Percentiles rank a stretch among this genome's conserved stretches.
Conservation (phyloP, 2,113 vertebrate species). For the Vulpes ferrilata region DNA sequence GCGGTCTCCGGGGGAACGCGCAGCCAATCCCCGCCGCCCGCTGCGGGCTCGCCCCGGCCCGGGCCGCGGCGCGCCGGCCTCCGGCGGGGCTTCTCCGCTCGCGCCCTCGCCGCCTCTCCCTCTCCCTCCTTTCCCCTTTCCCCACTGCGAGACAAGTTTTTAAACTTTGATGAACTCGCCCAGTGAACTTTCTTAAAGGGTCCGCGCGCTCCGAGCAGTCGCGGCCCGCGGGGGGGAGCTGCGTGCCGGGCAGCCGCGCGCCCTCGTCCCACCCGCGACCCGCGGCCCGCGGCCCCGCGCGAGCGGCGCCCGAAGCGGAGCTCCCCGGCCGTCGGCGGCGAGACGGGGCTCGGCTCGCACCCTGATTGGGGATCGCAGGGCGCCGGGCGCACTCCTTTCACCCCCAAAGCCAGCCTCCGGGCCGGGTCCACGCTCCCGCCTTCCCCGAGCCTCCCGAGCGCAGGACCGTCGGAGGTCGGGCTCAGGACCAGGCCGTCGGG, state of each 20-base stretch:
- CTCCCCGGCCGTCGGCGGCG: background rate
- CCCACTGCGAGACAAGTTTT: constrained; percentile 81
- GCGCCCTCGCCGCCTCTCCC: background rate
- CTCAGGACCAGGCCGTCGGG: background rate
- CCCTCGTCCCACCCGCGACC: too few species aligned
- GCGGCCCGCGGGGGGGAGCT: background rate
- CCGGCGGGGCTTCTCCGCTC: background rate
- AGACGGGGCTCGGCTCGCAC: background rate
- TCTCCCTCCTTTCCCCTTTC: background rate
- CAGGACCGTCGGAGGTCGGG: background rate
- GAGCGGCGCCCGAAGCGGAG: background rate
- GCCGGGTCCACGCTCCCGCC: background rate
- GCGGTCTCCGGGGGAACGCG: constrained; percentile 79
- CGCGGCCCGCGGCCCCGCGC: background rate
- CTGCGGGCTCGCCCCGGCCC: constrained; percentile 13
- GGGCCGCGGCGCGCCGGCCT: background rate
- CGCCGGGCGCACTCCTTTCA: background rate
- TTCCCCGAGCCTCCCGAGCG: too few species aligned
- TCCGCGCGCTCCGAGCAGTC: background rate
- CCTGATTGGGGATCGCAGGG: background rate
- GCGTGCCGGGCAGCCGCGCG: background rate
- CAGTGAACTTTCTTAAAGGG: constrained; percentile 88
- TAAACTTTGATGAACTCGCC: constrained; percentile 86
- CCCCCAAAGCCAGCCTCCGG: background rate
- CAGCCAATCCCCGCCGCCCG: constrained; percentile 84